Base-by-base conservation (phyloP, 2,797 vertebrate genomes). In the Cuculus canorus region DNA sequence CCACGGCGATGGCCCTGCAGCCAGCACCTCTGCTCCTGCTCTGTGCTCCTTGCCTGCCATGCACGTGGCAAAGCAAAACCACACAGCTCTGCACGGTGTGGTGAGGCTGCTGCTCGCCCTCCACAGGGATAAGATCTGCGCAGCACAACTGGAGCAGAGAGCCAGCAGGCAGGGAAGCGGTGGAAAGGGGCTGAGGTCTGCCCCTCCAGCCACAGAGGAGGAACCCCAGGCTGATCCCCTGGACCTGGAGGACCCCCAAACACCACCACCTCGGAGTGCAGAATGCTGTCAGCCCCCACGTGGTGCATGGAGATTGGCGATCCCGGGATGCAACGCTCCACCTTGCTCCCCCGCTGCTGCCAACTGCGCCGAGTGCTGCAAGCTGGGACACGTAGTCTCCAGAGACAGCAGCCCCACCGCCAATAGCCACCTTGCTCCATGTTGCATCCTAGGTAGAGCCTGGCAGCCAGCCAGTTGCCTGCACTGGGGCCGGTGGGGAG, bases 321-420 rank as follows among this genome's bases (percentile, higher is more conserved):
- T 95, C 94, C 95, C 87, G 90, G 93, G 94, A 96, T 95, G 94
- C 94, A 96, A 30, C 1, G 52, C 95, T 96, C 52, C 66, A n/a
- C 64, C 73, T 82, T 16, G 9, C 57, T 87, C 75, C 81, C 81
- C 35, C 0, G 6, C 65, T 7, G 13, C 86, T 64, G 93, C 92
- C 90, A 53, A 24, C 28, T 3, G 79, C 56, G 3, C 88, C 3
- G 65, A 96, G 91, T 24, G 84, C 95, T 87, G 94, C 94, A 96
- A 94, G 76, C 95, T 71, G 95, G 96, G 96, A 96, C 89, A 53
- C 13, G 92, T 91, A 94, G 95, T 92, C 92, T 93, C 95, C 17
- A 4, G 94, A 92, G 95, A 91, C 60, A 0, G 76, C 30, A 2
- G 95, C 92, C 79, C 87, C 17, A 4, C 71, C 1, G 24, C 90